Base-by-base conservation (phyloP, 2,797 vertebrate species). In the Xiphophorus birchmanni region DNA sequence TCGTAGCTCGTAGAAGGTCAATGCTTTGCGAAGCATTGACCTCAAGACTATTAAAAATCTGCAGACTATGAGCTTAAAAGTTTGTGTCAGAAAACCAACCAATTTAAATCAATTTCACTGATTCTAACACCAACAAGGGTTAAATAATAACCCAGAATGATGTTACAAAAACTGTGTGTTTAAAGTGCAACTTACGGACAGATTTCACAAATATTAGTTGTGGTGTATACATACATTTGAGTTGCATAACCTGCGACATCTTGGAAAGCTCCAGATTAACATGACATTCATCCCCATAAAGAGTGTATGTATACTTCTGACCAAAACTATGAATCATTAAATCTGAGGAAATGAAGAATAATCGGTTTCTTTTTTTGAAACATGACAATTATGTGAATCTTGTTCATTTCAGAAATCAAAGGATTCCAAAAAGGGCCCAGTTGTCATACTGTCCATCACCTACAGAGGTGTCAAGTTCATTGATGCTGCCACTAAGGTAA, bases 381-480 rank as follows among this genome's bases (percentile, higher is more conserved):
- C 21, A 71, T 2, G 13, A 44, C 40, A 42, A n/a, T 71, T 12
- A 71, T 47, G 5, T 47, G 13, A 72, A 47, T 47, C 69, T 71
- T 77, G 18, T 82, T 50, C 47, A 5, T 67, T 86, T 11, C 72
- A 99, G 98, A 99, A 98, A 94, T 99, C 98, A 44, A 99, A 99
- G 0, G 98, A 99, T 87, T 98, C 99, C 93, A 98, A 97, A 95
- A 99, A 99, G 92, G 96, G 96, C 87, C 99, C 99, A 2, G 97
- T 98, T 86, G 98, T 99, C 89, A 94, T 98, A 85, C 95, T 99
- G 77, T 99, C 98, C 92, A 99, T 99, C 92, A 99, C 98, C 0
- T 99, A 99, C 90, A 98, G 97, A 93, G 98, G 98, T 1, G 98
- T 99, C 84, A 99, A 99, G 94, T 99, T 99, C 95, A 99, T 99